Evolutionary conservation across 92 coral and sea anemone genomes (phyloP), one percentile per base, ranked within the genome.

Genomic region (Porites rus): DNA sequence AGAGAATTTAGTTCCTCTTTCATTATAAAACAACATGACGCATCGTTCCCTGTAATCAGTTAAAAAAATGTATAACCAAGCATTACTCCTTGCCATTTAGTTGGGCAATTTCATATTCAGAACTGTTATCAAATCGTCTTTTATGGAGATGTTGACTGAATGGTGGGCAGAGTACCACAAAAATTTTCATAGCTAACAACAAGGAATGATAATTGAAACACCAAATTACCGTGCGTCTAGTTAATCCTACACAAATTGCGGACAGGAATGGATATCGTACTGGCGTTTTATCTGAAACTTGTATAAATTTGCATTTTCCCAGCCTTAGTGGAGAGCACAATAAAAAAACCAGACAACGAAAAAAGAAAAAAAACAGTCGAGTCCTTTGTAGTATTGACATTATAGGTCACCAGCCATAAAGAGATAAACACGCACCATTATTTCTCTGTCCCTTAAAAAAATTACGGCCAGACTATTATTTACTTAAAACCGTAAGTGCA

Each of bases 331-430:
- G 58, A 54, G 7, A 58, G 69, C 77, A 13, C 56, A 25, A 19
- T 46, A 14, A 50, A 38, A 71, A 3, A 20, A 70, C 69, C 86
- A 81, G 86, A 81, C 86, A 18, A 70, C 46, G 46, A 81, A 58
- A 63, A 81, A 71, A 69, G n/a, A 24, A 24, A 66, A 81, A 77
- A 59, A 62, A 56, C 58, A 43, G 46, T 2, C 20, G n/a, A 19
- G 58, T 19, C 38, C 21, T 53, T 22, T 18, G n/a, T 73, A 56
- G 69, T 68, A 82, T 76, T 87, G 94, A 88, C 91, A 83, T 90
- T 68, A 82, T 59, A 79, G 94, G 94, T 91, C 92, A 88, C 72
- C 78, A 60, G 24, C 73, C 62, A 56, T 7, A 28, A 24, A 10
- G 19, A 21, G 92, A 84, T 88, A 84, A 86, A 91, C 81, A 59